phyloP scores from a whole-genome alignment of 2,888 invertebrate species.

The Tanytarsus gracilentus region DNA sequence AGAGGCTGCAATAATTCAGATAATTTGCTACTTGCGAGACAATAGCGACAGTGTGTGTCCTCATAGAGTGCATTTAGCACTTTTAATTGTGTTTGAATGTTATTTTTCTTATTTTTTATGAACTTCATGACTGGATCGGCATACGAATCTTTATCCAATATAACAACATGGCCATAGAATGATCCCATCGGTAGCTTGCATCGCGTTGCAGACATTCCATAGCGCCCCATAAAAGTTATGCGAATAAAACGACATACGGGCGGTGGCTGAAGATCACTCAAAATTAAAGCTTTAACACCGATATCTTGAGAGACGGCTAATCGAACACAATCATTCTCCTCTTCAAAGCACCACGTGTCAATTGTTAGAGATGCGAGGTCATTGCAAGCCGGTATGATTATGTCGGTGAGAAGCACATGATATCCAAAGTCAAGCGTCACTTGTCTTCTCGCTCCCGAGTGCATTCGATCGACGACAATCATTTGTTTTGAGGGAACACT shows the following conservation, averaged over 20 bases:
- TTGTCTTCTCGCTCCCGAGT: conserved; percentile 85
- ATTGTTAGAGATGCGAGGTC: conserved; percentile 78
- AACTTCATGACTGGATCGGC: conserved; percentile 39
- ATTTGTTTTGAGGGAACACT: conserved; percentile 74
- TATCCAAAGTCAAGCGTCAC: conserved; percentile 88
- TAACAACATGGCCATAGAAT: conserved; percentile 83
- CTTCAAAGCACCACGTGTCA: conserved; percentile 81
- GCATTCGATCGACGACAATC: conserved; percentile 85
- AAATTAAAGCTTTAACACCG: conserved; percentile 70
- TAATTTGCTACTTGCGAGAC: conserved; percentile 75
- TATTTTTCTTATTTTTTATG: conserved; percentile 36
- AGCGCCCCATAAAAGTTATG: conserved; percentile 75
- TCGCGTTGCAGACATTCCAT: conserved; percentile 82
- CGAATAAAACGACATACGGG: conserved; percentile 83
- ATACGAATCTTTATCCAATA: conserved; percentile 55
- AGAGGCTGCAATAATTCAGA: conserved; percentile 70
- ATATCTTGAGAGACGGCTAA: conserved; percentile 81
- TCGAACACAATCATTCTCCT: conserved; percentile 76
- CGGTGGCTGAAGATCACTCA: conserved; percentile 83
- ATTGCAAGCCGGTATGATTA: conserved; percentile 69
- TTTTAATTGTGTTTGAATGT: conserved; percentile 49
- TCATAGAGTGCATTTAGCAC: conserved; percentile 62
- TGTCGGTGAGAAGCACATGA: conserved; percentile 74
- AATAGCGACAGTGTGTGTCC: conserved; percentile 71
- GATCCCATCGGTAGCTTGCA: conserved; percentile 87